Evolutionary conservation across 2,888 invertebrate genomes (phyloP).

Genomic region (Caprella mutica): DNA sequence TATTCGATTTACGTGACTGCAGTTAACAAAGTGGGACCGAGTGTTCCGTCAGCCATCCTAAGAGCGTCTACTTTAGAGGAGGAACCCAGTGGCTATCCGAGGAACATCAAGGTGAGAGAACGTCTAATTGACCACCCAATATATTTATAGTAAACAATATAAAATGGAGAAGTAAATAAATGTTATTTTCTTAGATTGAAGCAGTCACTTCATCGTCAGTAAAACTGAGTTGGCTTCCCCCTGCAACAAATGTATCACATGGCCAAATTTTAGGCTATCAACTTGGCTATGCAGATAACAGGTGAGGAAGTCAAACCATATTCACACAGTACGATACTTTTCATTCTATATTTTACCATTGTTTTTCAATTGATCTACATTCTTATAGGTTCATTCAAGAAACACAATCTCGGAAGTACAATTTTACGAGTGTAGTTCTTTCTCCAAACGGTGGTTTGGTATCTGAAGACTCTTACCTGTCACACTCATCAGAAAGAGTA

Average conservation of each 20-base stretch:
- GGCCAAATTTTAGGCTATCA: conserved; percentile 28
- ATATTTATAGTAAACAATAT: not conserved
- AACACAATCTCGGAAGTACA: too few species aligned
- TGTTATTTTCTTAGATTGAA: conserved; percentile 12
- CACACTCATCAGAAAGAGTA: too few species aligned
- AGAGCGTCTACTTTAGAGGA: conserved; percentile 20
- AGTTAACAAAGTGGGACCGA: conserved; percentile 24
- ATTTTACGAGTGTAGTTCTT: too few species aligned
- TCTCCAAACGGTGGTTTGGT: too few species aligned
- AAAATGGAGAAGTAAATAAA: not conserved
- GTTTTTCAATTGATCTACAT: too few species aligned
- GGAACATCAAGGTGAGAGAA: conserved; percentile 17
- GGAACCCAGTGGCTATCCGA: conserved; percentile 21
- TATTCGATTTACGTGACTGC: conserved; percentile 24
- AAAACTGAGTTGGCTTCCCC: conserved; percentile 29
- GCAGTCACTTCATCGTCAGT: conserved; percentile 24
- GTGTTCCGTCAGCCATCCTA: conserved; percentile 15
- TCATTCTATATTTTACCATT: too few species aligned
- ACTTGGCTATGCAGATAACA: conserved; percentile 13
- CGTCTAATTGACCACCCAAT: not conserved
- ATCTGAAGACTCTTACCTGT: too few species aligned
- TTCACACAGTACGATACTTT: too few species aligned
- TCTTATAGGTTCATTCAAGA: too few species aligned
- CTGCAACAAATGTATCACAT: conserved; percentile 19
- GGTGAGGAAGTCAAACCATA: too few species aligned